Base-by-base conservation (phyloP, 2,113 vertebrate species). In the Shinisaurus crocodilurus region DNA sequence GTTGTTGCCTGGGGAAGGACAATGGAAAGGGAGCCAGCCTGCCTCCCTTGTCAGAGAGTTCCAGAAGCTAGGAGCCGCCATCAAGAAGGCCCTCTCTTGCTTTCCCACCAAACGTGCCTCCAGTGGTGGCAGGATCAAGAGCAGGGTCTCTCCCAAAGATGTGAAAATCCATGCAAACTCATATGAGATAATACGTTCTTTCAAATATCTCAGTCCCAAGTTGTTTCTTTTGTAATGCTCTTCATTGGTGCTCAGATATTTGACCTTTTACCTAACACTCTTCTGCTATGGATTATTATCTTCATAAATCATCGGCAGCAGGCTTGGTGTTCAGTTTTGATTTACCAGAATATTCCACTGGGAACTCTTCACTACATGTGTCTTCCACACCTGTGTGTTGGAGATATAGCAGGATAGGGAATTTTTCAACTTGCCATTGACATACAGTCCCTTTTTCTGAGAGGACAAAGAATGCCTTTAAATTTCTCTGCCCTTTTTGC, bases 351-450 rank as follows among this genome's bases (percentile, higher is more conserved):
- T 79, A n/a, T 88, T 84, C 84, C 90, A 72, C 29, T 84, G 54
- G 88, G 69, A 75, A 13, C 87, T 9, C 79, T 88, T 90, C 57
- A 90, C 70, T 90, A 70, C 48, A 20, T 54, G 83, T 91, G 34
- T 88, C 82, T 92, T 63, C 88, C 82, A 74, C 89, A 92, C 82
- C 92, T 95, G 91, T 89, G 90, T 40, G 5, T 72, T 69, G 37
- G 88, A 94, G 94, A 95, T 34, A 89, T 88, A 94, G 80, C 85
- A 93, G 65, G 50, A 23, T 87, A 85, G 92, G 90, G 74, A n/a
- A 7, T 1, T 90, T 89, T 89, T 91, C 92, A 91, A 72, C 84
- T 83, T 92, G 75, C 87, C 87, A 82, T 3, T 75, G 87, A 2
- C 34, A 77, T n/a, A 9, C 5, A 63, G 23, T 34, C 63, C 32